Base-by-base conservation (phyloP, 2,113 vertebrate genomes). In the Calonectris borealis region DNA sequence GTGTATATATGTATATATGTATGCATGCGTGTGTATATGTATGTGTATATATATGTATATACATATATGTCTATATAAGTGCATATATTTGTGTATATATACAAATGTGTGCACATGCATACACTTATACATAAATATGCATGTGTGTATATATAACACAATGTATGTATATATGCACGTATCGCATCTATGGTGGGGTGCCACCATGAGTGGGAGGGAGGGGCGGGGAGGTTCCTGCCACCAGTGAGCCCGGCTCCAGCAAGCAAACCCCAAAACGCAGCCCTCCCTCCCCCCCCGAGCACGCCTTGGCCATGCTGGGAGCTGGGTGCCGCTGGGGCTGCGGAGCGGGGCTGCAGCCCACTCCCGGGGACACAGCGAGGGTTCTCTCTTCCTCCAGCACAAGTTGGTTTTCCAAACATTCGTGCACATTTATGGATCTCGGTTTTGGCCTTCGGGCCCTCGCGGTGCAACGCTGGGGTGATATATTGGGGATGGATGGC, bases 281-380 rank as follows among this genome's bases (percentile, higher is more conserved):
- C 25, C 64, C 34, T 18, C 27, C 40, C 7, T 13, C 24, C 20
- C 16, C 58, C 16, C 46, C 40, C 2, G 0, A 17, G 62, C 2
- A 4, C 2, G 1, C 25, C 38, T 66, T 8, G 26, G 40, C 40
- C 6, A 0, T n/a, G 61, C 49, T 5, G 31, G 77, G 24, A n/a
- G 25, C 49, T 5, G 24, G 24, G 25, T 13, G 10, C 61, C 5
- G 40, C 2, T 9, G 13, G 31, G 57, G 25, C 34, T 57, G 42
- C 12, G 2, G 27, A 14, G 20, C 3, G 0, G 40, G 62, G 34
- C 32, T 44, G 57, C 55, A 31, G 11, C n/a, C 21, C 36, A 3
- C 11, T 11, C 29, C 40, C 4, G 1, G 24, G n/a, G 10, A 16
- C 2, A 8, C 51, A 24, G 49, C 1, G 0, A 26, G 60, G 0